phyloP scores from a whole-genome alignment of 1,140 invertebrate genomes.

The Neoseiulus cucumeris region DNA sequence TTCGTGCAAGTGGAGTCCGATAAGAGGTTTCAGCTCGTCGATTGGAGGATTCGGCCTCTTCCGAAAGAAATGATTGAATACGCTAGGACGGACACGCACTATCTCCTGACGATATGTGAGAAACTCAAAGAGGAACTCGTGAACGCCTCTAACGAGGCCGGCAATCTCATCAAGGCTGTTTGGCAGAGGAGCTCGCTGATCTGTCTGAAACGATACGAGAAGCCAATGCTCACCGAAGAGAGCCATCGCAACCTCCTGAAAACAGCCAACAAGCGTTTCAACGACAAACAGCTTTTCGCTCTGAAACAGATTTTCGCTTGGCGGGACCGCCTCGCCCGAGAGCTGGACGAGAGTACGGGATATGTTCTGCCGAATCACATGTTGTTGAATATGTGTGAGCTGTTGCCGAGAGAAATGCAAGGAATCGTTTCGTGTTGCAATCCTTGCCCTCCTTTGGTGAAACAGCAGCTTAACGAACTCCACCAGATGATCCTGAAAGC shows the following conservation, averaged over 20 bases:
- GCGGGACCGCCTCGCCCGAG: slow-evolving; percentile 62
- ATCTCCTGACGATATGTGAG: slow-evolving; percentile 78
- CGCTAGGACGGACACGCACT: slow-evolving; percentile 85
- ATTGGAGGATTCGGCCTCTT: slow-evolving; percentile 86
- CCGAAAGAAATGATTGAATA: slow-evolving; percentile 62
- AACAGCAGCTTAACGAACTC: slow-evolving; percentile 48
- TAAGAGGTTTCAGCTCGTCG: slow-evolving; percentile 79
- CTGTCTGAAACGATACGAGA: slow-evolving; percentile 48
- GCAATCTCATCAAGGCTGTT: slow-evolving; percentile 4
- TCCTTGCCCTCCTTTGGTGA: slow-evolving; percentile 67
- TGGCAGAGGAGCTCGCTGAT: slow-evolving; percentile 10
- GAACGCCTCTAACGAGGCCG: slow-evolving; percentile 40
- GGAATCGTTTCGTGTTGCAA: slow-evolving; percentile 82
- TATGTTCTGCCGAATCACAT: slow-evolving; percentile 91
- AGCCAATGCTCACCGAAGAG: slow-evolving; percentile 48
- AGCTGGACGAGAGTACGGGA: slow-evolving; percentile 71
- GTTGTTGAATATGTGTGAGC: slow-evolving; percentile 69
- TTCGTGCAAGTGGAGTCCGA: slow-evolving; percentile 60
- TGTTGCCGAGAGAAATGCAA: slow-evolving; percentile 75
- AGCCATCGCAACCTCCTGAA: slow-evolving; percentile 51
- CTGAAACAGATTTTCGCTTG: slow-evolving; percentile 62
- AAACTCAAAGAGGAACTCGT: slow-evolving; percentile 54
- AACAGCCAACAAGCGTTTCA: slow-evolving; percentile 57
- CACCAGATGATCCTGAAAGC: slow-evolving; percentile 55
- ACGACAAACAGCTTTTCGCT: slow-evolving; percentile 62